Percentiles rank a stretch among this genome's conserved stretches.
Conservation (phyloP, 35 echinoderm and acorn worm genomes). For the Lytechinus variegatus region DNA sequence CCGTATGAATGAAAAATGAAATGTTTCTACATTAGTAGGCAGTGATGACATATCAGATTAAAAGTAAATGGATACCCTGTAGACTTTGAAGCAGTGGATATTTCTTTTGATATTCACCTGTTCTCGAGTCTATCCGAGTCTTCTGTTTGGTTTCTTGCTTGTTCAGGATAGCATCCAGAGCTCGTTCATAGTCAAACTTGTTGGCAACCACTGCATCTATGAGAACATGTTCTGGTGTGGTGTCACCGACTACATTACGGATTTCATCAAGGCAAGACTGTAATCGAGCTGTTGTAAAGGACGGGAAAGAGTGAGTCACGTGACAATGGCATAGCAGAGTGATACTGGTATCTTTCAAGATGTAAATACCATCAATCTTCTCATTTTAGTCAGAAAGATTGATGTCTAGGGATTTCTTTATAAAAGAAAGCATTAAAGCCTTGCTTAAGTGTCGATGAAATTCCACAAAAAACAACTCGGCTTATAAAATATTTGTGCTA, state of each 20-base stretch:
- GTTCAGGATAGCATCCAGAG: constrained; percentile 81
- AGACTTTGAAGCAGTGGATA: background rate
- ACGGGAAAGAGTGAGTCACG: background rate
- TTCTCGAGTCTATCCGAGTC: background rate
- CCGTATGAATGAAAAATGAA: no score
- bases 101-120: background rate
- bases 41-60: background rate
- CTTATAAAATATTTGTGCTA: no score
- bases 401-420: no score
- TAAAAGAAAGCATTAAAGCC: no score
- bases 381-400: no score
- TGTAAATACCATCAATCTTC: no score
- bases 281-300: constrained; percentile 69
- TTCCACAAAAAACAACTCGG: no score
- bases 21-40: background rate
- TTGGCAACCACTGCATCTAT: constrained; percentile 68
- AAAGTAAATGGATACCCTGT: background rate
- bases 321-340: background rate
- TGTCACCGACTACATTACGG: constrained; percentile 93
- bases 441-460: no score
- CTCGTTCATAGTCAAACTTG: constrained; percentile 84
- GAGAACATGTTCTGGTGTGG: constrained; percentile 85
- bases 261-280: constrained; percentile 97
- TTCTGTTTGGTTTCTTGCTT: constrained; percentile 54
- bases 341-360: no score